Conservation (phyloP, 2,113 vertebrate species). For the Mus pahari region DNA sequence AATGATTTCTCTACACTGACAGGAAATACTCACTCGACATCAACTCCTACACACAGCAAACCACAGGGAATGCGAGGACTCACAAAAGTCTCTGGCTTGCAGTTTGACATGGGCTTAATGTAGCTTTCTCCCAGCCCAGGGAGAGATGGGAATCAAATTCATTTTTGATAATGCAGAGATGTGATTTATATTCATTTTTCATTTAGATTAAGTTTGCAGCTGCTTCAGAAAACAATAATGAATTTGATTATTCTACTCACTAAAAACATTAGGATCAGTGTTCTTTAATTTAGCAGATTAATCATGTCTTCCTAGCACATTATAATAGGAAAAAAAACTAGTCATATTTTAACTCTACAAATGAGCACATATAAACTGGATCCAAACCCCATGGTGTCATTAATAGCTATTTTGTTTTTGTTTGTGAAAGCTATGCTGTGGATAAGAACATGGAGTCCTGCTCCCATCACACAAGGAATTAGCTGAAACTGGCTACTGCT, state of each 20-base stretch:
- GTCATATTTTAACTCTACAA: slow-evolving; percentile 64
- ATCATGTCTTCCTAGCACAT: slow-evolving; percentile 63
- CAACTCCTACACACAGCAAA: slow-evolving; percentile 56
- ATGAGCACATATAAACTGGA: slow-evolving; percentile 15
- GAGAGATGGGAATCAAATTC: slow-evolving; percentile 55
- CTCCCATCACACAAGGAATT: neutral
- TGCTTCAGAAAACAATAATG: slow-evolving; percentile 75
- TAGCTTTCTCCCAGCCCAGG: slow-evolving; percentile 22
- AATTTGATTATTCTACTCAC: slow-evolving; percentile 74
- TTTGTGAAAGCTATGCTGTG: slow-evolving; percentile 37
- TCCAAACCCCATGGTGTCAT: neutral
- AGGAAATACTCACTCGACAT: slow-evolving; percentile 61
- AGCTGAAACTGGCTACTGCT: neutral
- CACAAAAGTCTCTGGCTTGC: slow-evolving; percentile 44
- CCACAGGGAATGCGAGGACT: slow-evolving; percentile 67
- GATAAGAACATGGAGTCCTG: slow-evolving; percentile 32
- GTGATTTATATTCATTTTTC: slow-evolving; percentile 72
- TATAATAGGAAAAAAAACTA: neutral
- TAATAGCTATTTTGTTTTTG: slow-evolving; percentile 38
- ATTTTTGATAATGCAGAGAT: slow-evolving; percentile 65
- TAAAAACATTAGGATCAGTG: slow-evolving; percentile 65
- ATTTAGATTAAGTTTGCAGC: slow-evolving; percentile 73
- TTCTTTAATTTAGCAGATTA: slow-evolving; percentile 68
- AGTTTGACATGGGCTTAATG: slow-evolving; percentile 55
- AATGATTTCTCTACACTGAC: slow-evolving; percentile 68